These are phyloP conservation scores for Limosa lapponica DNA, from an alignment of 2,797 vertebrate genomes.

Conservation along the genomic window DNA sequence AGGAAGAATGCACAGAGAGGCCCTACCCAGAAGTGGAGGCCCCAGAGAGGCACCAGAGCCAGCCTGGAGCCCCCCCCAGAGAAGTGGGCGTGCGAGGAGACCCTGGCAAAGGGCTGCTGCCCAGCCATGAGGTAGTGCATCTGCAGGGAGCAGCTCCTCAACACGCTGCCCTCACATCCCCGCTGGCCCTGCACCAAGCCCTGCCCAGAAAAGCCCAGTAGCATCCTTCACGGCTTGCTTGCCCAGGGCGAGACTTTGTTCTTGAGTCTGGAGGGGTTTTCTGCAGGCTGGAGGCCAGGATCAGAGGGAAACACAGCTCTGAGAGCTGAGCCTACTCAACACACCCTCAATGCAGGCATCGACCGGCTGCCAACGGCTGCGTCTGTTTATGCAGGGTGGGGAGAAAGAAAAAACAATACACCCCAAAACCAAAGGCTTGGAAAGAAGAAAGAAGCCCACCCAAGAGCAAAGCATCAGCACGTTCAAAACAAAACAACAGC, in stretches of 20 bases:
- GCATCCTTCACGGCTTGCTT: background rate
- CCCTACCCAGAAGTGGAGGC: background rate
- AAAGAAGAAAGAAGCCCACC: conserved; percentile 64
- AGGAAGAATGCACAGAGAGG: background rate
- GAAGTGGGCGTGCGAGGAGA: background rate
- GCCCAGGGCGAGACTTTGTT: background rate
- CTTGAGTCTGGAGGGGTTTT: background rate
- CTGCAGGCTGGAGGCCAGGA: conserved; percentile 5
- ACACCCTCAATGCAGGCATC: background rate
- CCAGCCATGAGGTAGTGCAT: background rate
- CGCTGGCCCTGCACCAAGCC: background rate
- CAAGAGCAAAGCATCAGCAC: conserved; percentile 61
- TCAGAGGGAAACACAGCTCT: background rate
- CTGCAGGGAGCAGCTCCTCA: conserved; percentile 13
- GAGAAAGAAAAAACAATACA: conserved; percentile 48
- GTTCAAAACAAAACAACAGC: conserved; percentile 43
- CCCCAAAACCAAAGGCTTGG: conserved; percentile 58
- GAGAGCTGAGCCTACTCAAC: background rate
- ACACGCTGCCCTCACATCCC: background rate
- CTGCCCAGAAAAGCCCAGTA: background rate
- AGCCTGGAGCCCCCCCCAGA: background rate
- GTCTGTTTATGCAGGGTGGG: conserved; percentile 27
- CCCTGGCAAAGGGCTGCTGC: background rate
- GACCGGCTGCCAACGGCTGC: background rate
- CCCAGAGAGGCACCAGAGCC: background rate